Conservation (phyloP, 1,140 invertebrate species). For the Aphelenchoides avenae region DNA sequence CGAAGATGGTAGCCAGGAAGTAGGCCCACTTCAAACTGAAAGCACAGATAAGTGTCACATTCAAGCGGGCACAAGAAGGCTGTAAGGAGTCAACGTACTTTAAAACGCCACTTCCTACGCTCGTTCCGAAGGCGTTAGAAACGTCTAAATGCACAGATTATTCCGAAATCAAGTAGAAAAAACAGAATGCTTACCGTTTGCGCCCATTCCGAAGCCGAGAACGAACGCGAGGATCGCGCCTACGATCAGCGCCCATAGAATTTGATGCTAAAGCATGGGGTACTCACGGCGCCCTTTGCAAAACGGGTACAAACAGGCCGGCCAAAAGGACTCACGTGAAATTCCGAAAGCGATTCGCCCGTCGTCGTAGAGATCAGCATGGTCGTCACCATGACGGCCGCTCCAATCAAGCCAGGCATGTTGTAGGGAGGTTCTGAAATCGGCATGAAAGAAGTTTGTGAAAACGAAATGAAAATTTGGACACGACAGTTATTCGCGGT, state of each 20-base stretch:
- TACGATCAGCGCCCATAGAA: slow-evolving; percentile 67
- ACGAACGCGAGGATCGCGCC: slow-evolving; percentile 88
- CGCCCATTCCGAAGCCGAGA: slow-evolving; percentile 93
- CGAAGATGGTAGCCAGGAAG: slow-evolving; percentile 86
- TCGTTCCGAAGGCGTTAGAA: slow-evolving; percentile 27
- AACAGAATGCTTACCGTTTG: slow-evolving; percentile 85
- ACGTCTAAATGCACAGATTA: not conserved
- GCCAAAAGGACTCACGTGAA: too few relatives aligned
- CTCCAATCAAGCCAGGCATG: too few relatives aligned
- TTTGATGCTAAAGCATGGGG: too few relatives aligned
- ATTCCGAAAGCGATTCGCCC: too few relatives aligned
- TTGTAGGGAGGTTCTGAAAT: too few relatives aligned
- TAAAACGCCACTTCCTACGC: slow-evolving; percentile 67
- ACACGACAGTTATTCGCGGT: too few relatives aligned
- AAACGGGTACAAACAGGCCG: too few relatives aligned
- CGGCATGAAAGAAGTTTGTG: too few relatives aligned
- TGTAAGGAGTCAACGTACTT: slow-evolving; percentile 74
- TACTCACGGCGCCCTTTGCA: too few relatives aligned
- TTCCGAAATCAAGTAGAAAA: slow-evolving; percentile 2
- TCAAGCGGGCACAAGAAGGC: slow-evolving; percentile 72
- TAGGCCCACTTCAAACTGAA: slow-evolving; percentile 69
- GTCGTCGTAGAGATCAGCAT: too few relatives aligned
- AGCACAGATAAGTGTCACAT: slow-evolving; percentile 13
- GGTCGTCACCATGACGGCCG: too few relatives aligned
- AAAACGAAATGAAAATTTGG: too few relatives aligned